phyloP scores from a whole-genome alignment of 2,113 vertebrate species.

The Peucedramus taeniatus region DNA sequence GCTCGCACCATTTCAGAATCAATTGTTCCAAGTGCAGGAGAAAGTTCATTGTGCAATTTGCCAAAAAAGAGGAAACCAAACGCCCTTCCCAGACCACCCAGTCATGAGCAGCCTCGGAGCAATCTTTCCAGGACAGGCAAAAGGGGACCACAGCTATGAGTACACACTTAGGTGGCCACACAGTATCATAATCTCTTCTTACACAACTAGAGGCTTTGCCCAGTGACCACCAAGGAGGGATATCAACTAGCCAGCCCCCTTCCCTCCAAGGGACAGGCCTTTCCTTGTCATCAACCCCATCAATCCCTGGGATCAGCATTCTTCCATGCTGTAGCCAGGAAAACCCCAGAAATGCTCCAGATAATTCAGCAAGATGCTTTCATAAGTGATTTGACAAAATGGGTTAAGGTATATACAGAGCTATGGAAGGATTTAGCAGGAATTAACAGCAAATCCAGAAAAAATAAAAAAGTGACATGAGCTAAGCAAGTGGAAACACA shows the following conservation, averaged over 20 bases:
- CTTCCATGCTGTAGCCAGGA: background rate
- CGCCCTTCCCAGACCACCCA: background rate
- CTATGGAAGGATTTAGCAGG: background rate
- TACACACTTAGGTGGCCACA: background rate
- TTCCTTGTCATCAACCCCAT: rapidly evolving
- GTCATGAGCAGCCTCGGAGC: background rate
- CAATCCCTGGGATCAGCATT: background rate
- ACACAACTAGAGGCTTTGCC: background rate
- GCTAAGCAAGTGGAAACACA: background rate
- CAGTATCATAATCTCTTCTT: background rate
- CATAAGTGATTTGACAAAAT: background rate
- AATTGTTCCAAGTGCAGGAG: background rate
- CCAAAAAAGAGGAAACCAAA: background rate
- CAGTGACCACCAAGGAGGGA: background rate
- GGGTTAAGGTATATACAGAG: background rate
- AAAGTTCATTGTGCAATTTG: background rate
- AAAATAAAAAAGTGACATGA: background rate
- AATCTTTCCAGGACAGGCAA: background rate
- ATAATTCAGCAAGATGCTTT: background rate
- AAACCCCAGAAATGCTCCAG: background rate
- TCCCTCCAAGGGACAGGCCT: rapidly evolving
- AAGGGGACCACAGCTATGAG: background rate
- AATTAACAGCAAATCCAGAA: constrained; percentile 9
- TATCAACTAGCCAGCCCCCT: background rate
- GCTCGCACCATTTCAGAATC: background rate